Evolutionary conservation across 2,113 vertebrate species (phyloP).

Genomic region (Rhabdomys dilectus): DNA sequence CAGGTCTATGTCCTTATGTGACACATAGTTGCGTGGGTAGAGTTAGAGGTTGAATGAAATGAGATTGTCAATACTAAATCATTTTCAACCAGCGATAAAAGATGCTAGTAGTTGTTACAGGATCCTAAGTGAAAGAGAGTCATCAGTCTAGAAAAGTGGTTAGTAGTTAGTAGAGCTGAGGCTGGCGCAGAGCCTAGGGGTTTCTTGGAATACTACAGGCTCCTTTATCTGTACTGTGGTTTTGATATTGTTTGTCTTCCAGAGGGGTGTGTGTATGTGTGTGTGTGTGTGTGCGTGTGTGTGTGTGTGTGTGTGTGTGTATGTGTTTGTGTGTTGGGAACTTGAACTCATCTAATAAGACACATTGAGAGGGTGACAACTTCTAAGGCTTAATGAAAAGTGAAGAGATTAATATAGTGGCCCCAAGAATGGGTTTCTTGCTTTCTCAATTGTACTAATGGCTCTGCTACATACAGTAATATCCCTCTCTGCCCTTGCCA

Average conservation of each 20-base stretch:
- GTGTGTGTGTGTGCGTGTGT: not conserved
- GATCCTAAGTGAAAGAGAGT: not conserved
- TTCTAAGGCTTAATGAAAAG: not conserved
- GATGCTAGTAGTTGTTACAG: not conserved
- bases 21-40: not conserved
- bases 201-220: not conserved
- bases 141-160: not conserved
- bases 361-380: not conserved
- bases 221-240: not conserved
- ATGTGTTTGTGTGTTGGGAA: not conserved
- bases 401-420: not conserved
- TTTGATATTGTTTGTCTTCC: not conserved
- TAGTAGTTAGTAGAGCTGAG: not conserved
- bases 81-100: slow-evolving; percentile 22
- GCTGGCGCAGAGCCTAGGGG: not conserved
- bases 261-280: not conserved
- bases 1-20: not conserved
- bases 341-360: not conserved
- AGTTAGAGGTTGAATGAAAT: not conserved
- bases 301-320: not conserved
- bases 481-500: not conserved
- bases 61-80: not conserved
- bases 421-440: not conserved
- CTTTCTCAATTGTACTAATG: not conserved
- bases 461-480: not conserved